Percentiles rank a stretch among this genome's conserved stretches.
phyloP scores from a whole-genome alignment of 2,888 invertebrate species.

The Lepidonotus clava region DNA sequence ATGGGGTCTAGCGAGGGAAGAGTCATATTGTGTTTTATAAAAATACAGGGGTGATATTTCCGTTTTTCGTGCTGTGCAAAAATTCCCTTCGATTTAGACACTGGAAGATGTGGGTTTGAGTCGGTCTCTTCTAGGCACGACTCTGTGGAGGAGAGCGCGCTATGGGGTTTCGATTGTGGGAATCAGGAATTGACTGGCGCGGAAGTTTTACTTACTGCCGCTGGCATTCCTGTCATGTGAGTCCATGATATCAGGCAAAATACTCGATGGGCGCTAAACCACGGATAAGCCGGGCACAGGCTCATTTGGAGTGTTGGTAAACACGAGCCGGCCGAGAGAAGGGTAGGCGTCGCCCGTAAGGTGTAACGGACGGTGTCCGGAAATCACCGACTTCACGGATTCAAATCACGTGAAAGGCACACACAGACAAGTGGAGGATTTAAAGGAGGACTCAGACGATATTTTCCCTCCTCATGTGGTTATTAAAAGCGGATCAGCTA shows the following conservation, averaged over 20 bases:
- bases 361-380: not conserved
- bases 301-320: slow-evolving; percentile 28
- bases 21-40: no score
- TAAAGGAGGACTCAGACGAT: not conserved
- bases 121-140: not conserved
- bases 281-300: not conserved
- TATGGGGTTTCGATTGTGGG: not conserved
- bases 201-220: not conserved
- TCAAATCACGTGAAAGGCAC: slow-evolving; percentile 22
- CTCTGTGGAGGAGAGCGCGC: not conserved
- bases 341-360: not conserved
- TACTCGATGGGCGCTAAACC: not conserved
- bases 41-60: not conserved
- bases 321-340: not conserved
- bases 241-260: slow-evolving; percentile 35
- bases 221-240: slow-evolving; percentile 23
- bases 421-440: not conserved
- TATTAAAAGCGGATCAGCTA: not conserved
- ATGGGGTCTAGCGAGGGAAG: no score
- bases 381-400: not conserved
- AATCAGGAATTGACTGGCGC: no score
- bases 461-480: not conserved
- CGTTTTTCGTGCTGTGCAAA: not conserved
- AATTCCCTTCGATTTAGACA: not conserved
- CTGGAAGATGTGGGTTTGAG: not conserved